A percentile compares a stretch with the other conserved stretches of the same genome.
These are phyloP conservation scores for Parelbella ahira DNA, from an alignment of 2,888 invertebrate genomes.

Conservation along the genomic window DNA sequence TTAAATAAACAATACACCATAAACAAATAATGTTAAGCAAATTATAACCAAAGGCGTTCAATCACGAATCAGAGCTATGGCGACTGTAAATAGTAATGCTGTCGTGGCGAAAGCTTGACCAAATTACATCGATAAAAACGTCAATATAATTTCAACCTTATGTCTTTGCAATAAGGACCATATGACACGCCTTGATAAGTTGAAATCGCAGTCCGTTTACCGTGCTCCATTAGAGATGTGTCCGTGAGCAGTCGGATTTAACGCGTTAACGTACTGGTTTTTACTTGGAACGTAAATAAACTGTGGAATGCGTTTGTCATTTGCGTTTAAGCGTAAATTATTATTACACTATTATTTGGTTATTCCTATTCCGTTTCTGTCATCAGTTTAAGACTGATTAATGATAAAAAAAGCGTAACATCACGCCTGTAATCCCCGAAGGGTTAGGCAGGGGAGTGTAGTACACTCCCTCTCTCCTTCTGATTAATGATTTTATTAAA, in stretches of 20 bases:
- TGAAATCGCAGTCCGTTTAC: constrained; percentile 38
- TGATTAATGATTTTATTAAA: no score
- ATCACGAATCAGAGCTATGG: constrained; percentile 31
- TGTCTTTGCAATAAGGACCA: constrained; percentile 5
- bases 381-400: no score
- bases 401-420: no score
- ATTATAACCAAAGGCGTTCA: constrained; percentile 26
- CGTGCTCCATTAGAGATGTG: constrained; percentile 48
- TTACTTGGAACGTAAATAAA: constrained; percentile 18
- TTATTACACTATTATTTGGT: no score
- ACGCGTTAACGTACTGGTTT: constrained; percentile 18
- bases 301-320: neutral
- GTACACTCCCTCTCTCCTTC: no score
- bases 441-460: no score
- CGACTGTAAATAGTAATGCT: constrained; percentile 28
- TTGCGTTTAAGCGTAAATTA: neutral
- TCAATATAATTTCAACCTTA: no score
- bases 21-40: constrained; percentile 6
- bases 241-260: constrained; percentile 30
- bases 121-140: constrained; percentile 37
- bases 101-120: constrained; percentile 56
- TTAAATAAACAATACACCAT: no score
- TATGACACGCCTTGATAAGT: neutral
- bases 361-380: no score
- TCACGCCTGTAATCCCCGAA: no score